A percentile compares a stretch with the other conserved stretches of the same genome.
phyloP scores from a whole-genome alignment of 2,797 vertebrate species.

The Delichon dasypus region DNA sequence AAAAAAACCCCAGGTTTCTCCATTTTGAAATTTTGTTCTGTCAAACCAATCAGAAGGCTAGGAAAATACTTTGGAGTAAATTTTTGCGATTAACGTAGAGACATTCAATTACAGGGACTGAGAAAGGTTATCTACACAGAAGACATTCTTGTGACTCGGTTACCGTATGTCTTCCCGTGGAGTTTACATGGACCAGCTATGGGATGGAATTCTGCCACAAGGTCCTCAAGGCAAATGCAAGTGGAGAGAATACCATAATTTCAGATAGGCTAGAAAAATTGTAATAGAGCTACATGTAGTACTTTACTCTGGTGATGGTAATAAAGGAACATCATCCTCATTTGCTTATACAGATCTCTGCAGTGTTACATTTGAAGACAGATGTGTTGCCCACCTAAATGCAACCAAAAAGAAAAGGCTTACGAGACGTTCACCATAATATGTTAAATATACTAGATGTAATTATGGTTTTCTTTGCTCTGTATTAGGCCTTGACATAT shows the following conservation, averaged over 20 bases:
- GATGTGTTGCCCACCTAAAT: not conserved
- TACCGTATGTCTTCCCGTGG: not conserved
- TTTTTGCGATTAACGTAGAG: not conserved
- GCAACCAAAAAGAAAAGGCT: not conserved
- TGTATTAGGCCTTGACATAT: not conserved
- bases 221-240: not conserved
- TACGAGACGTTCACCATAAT: not conserved
- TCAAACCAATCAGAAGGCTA: not conserved
- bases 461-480: not conserved
- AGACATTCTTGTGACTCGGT: not conserved
- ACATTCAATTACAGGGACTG: rapidly evolving
- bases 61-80: not conserved
- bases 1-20: not conserved
- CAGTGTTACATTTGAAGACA: not conserved
- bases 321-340: not conserved
- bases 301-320: not conserved
- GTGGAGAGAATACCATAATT: not conserved
- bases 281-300: not conserved
- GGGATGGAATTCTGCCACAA: not conserved
- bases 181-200: not conserved
- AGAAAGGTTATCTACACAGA: not conserved
- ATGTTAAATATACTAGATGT: not conserved
- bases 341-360: not conserved
- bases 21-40: not conserved
- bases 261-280: not conserved